Evolutionary conservation across 2,888 invertebrate species (phyloP).

Genomic region (Nomada ferruginata): DNA sequence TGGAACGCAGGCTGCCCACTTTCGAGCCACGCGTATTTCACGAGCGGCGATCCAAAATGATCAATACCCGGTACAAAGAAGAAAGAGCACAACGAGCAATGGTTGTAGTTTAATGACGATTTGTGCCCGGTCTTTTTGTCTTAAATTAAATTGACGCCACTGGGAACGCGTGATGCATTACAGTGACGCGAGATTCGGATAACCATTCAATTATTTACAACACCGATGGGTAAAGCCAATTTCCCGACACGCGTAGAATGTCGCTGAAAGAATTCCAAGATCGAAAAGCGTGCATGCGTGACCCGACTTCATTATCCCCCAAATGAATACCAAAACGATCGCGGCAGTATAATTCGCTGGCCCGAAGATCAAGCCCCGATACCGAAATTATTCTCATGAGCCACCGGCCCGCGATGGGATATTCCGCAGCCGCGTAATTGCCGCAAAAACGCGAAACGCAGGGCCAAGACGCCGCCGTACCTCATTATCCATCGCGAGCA

Average conservation of each 20-base stretch:
- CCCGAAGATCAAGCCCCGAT: not conserved
- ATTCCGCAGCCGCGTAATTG: slow-evolving; percentile 7
- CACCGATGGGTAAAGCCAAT: too few relatives aligned
- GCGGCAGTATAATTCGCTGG: not conserved
- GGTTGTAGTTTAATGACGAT: not conserved
- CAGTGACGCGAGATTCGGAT: not conserved
- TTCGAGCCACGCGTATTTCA: not conserved
- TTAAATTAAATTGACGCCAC: not conserved
- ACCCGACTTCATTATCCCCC: not conserved
- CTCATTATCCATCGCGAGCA: not conserved
- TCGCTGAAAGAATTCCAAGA: not conserved
- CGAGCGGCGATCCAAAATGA: slow-evolving; percentile 1
- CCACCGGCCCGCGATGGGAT: not conserved
- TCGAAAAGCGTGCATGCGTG: not conserved
- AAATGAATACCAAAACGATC: slow-evolving; percentile 10
- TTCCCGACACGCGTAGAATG: not conserved
- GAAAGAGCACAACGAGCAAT: not conserved
- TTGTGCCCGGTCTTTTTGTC: not conserved
- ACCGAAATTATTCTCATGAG: not conserved
- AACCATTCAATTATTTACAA: not conserved
- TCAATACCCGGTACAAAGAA: not conserved
- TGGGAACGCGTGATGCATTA: not conserved
- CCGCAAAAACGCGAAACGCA: slow-evolving; percentile 28
- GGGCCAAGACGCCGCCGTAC: not conserved
- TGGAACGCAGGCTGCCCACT: not conserved